Evolutionary conservation across 1,140 invertebrate species (phyloP), one percentile per base, ranked within the genome.

Genomic region (Zeugodacus cucurbitae): DNA sequence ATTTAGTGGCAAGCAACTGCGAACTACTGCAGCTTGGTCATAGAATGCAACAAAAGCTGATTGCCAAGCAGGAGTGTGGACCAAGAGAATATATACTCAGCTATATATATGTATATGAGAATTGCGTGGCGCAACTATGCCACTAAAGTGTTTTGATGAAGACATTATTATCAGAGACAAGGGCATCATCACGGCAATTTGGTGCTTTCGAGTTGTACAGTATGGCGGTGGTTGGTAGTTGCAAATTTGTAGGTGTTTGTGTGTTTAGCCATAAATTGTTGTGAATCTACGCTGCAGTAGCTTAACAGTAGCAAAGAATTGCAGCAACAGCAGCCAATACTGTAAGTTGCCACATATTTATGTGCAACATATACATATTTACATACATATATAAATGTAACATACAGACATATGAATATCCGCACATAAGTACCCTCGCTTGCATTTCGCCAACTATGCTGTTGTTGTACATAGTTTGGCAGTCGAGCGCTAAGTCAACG

Each of bases 81-180:
- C 6, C 37, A 74, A 74, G 6, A 37, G n/a, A 2, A 54, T 11
- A 5, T 17, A 67, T 34, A 1, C n/a, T 26, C 10, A n/a, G 6
- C 8, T 32, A n/a, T 74, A 44, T 6, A 44, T 48, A 29, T 48
- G 3, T 48, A 11, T 26, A 41, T 44, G 7, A 78, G 37, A 37
- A 5, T n/a, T 26, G 41, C 26, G 8, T 2, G 22, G 10, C 34
- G 11, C 17, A 48, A 26, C 41, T 54, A 44, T 48, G n/a, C 34
- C 41, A 82, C 34, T 82, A 48, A 41, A 82, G 37, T 82, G 74
- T 48, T 48, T 82, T n/a, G 74, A 82, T 82, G 74, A 82, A 82
- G 74, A 82, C 74, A 82, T 82, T 82, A 82, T 44, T 48, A 48
- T 54, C 74, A 82, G 74, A 54, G 74, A 44, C 74, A 82, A 82